A percentile compares a stretch with the other conserved stretches of the same genome.
These are phyloP conservation scores for Eubucco bourcierii DNA, from an alignment of 2,113 vertebrate genomes.

Conservation along the genomic window DNA sequence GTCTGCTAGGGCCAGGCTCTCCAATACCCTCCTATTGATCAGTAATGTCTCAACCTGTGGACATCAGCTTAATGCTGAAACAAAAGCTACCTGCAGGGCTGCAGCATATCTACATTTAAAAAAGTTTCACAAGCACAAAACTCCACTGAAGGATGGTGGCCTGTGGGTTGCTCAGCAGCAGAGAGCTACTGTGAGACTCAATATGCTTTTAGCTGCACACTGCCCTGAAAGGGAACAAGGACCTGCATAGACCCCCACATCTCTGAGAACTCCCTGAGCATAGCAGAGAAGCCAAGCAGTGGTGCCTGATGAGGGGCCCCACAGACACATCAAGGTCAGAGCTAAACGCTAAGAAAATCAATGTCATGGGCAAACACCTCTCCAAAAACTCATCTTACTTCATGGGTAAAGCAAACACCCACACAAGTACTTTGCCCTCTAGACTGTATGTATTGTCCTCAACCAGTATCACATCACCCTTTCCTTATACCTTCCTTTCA, in stretches of 20 bases:
- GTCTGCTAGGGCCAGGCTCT: background rate
- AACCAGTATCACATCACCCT: background rate
- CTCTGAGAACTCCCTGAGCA: background rate
- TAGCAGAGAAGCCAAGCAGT: fast-evolving
- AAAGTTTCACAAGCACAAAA: background rate
- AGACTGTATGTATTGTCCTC: background rate
- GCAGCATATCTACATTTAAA: background rate
- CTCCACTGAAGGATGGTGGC: background rate
- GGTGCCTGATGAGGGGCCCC: background rate
- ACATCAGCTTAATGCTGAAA: background rate
- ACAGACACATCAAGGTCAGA: background rate
- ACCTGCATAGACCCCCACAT: fast-evolving
- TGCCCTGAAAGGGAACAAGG: background rate
- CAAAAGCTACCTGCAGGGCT: background rate
- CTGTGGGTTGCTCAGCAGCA: background rate
- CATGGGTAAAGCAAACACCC: background rate
- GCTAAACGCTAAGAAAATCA: background rate
- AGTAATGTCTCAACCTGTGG: background rate
- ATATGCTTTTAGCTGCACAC: fast-evolving
- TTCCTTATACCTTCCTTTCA: background rate
- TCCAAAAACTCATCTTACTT: background rate
- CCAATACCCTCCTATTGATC: background rate
- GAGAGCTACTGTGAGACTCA: background rate
- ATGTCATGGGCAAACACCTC: background rate
- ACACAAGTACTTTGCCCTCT: fast-evolving